phyloP scores from a whole-genome alignment of 2,113 vertebrate genomes.

The Pipa parva region DNA sequence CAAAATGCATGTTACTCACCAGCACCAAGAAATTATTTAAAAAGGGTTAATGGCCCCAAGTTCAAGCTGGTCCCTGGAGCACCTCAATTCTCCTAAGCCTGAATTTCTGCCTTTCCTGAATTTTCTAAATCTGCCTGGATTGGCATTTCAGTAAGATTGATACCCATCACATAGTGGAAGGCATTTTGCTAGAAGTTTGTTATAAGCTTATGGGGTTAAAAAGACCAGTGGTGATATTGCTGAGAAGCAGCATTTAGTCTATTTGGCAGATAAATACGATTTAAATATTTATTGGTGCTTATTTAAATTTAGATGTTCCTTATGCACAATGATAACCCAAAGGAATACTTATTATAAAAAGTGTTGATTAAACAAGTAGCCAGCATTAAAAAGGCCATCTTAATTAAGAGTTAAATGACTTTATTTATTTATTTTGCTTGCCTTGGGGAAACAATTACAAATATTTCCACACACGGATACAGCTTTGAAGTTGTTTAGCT shows the following conservation, averaged over 20 bases:
- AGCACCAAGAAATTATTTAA: no score
- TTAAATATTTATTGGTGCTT: slow-evolving; percentile 38
- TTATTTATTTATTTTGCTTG: slow-evolving; percentile 38
- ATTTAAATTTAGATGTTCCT: slow-evolving; percentile 41
- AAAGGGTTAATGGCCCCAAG: no score
- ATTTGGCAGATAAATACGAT: slow-evolving; percentile 14
- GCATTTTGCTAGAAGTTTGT: no score
- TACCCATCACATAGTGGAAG: no score
- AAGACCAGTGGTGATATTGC: no score
- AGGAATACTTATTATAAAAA: slow-evolving; percentile 23
- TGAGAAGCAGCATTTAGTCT: slow-evolving; percentile 13
- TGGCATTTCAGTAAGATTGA: no score
- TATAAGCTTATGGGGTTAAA: no score
- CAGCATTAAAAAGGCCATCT: slow-evolving; percentile 41
- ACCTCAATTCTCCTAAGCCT: no score
- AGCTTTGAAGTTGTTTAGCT: slow-evolving; percentile 35
- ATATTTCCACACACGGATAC: slow-evolving; percentile 36
- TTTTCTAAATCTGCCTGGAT: no score
- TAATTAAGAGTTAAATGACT: slow-evolving; percentile 45
- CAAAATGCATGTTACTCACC: no score
- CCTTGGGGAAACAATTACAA: slow-evolving; percentile 44
- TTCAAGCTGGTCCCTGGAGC: no score
- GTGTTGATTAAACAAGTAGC: slow-evolving; percentile 44
- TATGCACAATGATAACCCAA: slow-evolving; percentile 30
- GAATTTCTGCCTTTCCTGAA: no score